Evolutionary conservation across 2,113 vertebrate species (phyloP).

Genomic region (Cyprinodon variegatus): DNA sequence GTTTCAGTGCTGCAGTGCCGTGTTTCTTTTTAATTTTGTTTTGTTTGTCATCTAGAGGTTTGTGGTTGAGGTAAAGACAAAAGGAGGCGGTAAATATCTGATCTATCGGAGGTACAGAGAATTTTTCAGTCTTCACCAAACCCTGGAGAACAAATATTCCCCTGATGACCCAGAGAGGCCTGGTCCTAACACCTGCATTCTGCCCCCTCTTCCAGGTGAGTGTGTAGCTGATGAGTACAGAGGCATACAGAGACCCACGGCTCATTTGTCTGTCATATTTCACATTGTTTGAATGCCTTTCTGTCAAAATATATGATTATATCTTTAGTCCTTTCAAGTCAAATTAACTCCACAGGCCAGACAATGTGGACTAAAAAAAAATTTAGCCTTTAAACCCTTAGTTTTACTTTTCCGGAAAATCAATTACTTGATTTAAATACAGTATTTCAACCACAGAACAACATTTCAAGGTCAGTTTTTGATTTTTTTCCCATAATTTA

Average conservation of each 20-base stretch:
- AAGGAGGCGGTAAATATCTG: constrained; percentile 90
- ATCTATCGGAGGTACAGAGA: constrained; percentile 93
- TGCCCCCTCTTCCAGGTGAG: constrained; percentile 90
- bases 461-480: background rate
- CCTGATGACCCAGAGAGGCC: constrained; percentile 66
- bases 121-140: constrained; percentile 86
- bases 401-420: background rate
- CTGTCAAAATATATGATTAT: background rate
- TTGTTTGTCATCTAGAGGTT: constrained; percentile 79
- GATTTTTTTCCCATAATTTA: too few species aligned
- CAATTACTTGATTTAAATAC: background rate
- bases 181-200: constrained; percentile 76
- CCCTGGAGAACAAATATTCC: constrained; percentile 86
- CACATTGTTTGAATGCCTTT: constrained; percentile 18
- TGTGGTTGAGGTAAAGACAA: constrained; percentile 94
- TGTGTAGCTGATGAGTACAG: background rate
- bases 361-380: background rate
- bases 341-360: too few species aligned
- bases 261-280: constrained; percentile 5
- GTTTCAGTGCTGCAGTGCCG: background rate
- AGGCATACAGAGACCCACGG: background rate
- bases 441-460: background rate
- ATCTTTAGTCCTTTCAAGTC: background rate
- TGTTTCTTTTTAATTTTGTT: too few species aligned
- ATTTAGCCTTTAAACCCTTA: background rate